Conservation (phyloP, 1,140 invertebrate genomes). For the Drosophila parabipectinata region DNA sequence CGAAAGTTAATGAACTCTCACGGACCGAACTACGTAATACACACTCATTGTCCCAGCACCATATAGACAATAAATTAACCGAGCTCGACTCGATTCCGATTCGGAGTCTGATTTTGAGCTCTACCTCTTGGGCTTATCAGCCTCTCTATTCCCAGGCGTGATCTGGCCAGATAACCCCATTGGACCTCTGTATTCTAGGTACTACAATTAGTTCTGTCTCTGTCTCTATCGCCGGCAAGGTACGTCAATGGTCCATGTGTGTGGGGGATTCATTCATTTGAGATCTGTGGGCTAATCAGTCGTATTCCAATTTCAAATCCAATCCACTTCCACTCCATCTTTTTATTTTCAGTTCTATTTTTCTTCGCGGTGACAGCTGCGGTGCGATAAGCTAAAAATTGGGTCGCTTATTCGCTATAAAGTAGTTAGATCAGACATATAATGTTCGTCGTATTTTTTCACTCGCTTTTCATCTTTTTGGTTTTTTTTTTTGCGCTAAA, state of each 20-base stretch:
- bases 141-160: conserved; percentile 28
- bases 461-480: conserved; percentile 23
- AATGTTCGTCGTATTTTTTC: conserved; percentile 31
- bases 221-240: conserved; percentile 25
- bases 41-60: conserved; percentile 25
- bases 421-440: conserved; percentile 60
- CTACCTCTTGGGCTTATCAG: conserved; percentile 34
- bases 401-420: conserved; percentile 73
- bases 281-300: conserved; percentile 47
- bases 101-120: conserved; percentile 10
- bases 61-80: conserved; percentile 35
- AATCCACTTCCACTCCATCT: conserved; percentile 4
- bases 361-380: conserved; percentile 44
- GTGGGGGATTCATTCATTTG: conserved; percentile 67
- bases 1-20: conserved; percentile 38
- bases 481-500: conserved; percentile 60
- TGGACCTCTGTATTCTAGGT: conserved; percentile 22
- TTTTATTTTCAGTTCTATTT: conserved; percentile 18
- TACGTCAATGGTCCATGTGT: conserved; percentile 44
- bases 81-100: conserved; percentile 8
- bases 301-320: conserved; percentile 10
- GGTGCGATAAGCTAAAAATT: conserved; percentile 67
- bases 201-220: conserved; percentile 34
- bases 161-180: conserved; percentile 48
- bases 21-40: conserved; percentile 22